Base-by-base conservation (phyloP, 2,113 vertebrate genomes). In the Rhinichthys klamathensis region DNA sequence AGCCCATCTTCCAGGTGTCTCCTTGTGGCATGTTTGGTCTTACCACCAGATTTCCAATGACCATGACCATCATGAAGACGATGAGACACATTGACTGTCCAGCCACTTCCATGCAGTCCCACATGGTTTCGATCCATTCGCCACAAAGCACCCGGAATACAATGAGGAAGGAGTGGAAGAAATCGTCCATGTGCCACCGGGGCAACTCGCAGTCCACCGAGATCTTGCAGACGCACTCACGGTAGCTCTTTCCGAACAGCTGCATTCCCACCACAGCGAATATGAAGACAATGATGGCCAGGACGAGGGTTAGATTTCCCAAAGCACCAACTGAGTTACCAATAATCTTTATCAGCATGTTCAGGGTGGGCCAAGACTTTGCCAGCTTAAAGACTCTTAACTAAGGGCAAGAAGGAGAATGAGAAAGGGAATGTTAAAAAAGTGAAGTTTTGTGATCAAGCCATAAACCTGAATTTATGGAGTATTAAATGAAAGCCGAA, bases 11-110 rank as follows among this genome's bases (percentile, higher is more conserved):
- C 15, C 27, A 51, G 23, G 27, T 56, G 51, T 77, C 27, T 32
- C 9, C 0, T 18, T 63, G 23, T 32, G 9, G 6, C 32, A n/a
- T 60, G 3, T n/a, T 27, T n/a, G 4, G 92, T 69, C 97, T 1
- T 97, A 99, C 98, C 96, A 99, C 98, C 12, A 99, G 93, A 87
- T 99, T 99, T 76, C 98, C 98, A 91, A 99, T 98, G 83, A 99
- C 98, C 98, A 99, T 99, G 93, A 99, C 98, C 96, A 99, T 97
- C 97, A 99, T 97, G 94, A 99, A 99, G 92, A 99, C 97, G 0
- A 97, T 95, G 91, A 99, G 95, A 90, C 98, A 99, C 97, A 98
- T 97, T 15, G 92, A 87, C 92, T 97, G 97, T 23, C 96, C 97
- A 0, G 97, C 96, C 83, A 99, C 97, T 91, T 98, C 97, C 98